A percentile compares a stretch with the other conserved stretches of the same genome.
Evolutionary conservation across 2,888 invertebrate genomes (phyloP).

Genomic region (Scaptomyza polygonia): DNA sequence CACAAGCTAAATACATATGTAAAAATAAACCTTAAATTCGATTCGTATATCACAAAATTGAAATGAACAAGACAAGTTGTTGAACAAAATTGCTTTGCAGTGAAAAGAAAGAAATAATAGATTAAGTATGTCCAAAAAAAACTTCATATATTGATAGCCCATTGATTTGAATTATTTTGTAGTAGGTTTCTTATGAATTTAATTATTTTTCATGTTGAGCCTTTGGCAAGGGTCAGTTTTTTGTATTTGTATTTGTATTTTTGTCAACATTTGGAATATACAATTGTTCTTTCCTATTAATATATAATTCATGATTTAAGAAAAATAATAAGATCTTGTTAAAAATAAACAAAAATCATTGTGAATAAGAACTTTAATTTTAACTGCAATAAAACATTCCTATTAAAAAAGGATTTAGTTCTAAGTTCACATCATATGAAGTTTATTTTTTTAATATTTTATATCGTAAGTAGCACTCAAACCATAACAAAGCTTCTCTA

Average conservation of each 20-base stretch:
- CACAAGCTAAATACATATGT: constrained; percentile 1
- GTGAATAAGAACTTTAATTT: too few relatives aligned
- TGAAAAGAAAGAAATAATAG: neutral
- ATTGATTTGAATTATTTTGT: neutral
- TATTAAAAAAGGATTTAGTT: too few relatives aligned
- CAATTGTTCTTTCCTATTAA: too few relatives aligned
- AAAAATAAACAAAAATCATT: too few relatives aligned
- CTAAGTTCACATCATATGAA: too few relatives aligned
- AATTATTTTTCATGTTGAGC: neutral
- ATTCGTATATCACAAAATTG: neutral
- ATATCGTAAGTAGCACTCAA: too few relatives aligned
- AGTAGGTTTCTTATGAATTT: neutral
- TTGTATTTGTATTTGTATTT: neutral
- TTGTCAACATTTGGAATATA: too few relatives aligned
- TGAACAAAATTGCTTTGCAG: neutral
- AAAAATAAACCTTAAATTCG: constrained; percentile 3
- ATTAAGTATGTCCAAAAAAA: neutral
- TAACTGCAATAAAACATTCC: too few relatives aligned
- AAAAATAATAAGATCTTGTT: too few relatives aligned
- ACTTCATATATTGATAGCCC: neutral
- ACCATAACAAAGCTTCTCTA: too few relatives aligned
- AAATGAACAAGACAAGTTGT: neutral
- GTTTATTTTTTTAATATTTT: too few relatives aligned
- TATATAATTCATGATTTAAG: too few relatives aligned
- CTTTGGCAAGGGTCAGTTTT: constrained; percentile 1